Evolutionary conservation across 1,140 invertebrate genomes (phyloP), one percentile per base, ranked within the genome.

Genomic region (Drosophila funebris): DNA sequence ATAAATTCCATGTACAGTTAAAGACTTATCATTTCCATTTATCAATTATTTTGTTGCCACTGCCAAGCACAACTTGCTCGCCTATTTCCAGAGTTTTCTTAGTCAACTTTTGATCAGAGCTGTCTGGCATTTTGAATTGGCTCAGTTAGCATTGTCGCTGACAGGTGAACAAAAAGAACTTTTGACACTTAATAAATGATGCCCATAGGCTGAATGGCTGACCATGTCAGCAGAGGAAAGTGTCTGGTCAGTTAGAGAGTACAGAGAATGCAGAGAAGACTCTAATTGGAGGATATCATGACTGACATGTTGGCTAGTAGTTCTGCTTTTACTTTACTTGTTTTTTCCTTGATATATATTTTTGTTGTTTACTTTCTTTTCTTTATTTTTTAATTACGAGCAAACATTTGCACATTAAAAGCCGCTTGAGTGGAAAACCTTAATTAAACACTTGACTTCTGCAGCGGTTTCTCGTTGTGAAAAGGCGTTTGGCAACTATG

Each of bases 381-480:
- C 24, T 2, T 41, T 31, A 3, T 53, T 61, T 76, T 69, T 76
- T 68, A 73, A 70, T 77, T 74, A 70, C 43, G 31, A 46, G 52
- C 43, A 44, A 73, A 62, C 63, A 63, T 63, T 60, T 43, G 44
- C 72, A 61, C 72, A 75, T 77, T 75, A 75, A 77, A 66, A 71
- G 54, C 56, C 61, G 72, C 66, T 44, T 60, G 41, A 33, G 60
- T 61, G 43, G 72, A 56, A 77, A 75, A 75, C 73, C 75, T 77
- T 77, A 75, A 77, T 77, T 77, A 77, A 77, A 75, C 75, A 75
- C 75, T 77, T 75, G 72, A 75, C 72, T 75, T 68, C 64, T 73
- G 48, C 60, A 60, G 50, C 58, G 27, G 46, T 11, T 60, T 22
- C 43, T 29, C 39, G 54, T 46, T 48, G 43, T 60, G 57, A 44